Conservation (phyloP, 92 coral and sea anemone species). For the Porites lobata region DNA sequence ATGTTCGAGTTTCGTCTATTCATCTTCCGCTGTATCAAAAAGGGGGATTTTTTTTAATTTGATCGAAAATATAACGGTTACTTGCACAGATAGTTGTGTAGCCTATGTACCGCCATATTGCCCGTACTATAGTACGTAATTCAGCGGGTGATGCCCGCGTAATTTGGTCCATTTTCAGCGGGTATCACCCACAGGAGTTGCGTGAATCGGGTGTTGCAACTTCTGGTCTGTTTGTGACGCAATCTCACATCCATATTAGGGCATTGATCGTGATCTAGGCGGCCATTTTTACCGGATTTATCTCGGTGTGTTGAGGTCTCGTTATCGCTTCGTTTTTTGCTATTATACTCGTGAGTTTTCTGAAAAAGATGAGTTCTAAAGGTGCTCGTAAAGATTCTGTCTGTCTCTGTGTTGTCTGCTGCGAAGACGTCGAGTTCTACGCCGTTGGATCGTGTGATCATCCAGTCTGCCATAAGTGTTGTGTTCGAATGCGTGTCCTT, state of each 20-base stretch:
- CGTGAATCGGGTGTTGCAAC: too few species aligned
- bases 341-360: background rate
- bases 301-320: background rate
- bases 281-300: conserved; percentile 9
- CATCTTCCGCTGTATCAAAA: too few species aligned
- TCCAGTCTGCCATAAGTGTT: conserved; percentile 91
- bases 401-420: conserved; percentile 90
- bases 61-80: too few species aligned
- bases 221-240: conserved; percentile 68
- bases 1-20: too few species aligned
- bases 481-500: conserved; percentile 91
- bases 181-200: too few species aligned
- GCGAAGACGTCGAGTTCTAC: conserved; percentile 89
- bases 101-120: too few species aligned
- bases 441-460: conserved; percentile 97
- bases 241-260: conserved; percentile 26
- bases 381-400: conserved; percentile 76
- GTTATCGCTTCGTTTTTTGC: conserved; percentile 5
- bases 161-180: too few species aligned
- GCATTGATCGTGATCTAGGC: conserved; percentile 28
- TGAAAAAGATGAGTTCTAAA: conserved; percentile 58
- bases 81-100: too few species aligned
- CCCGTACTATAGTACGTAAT: too few species aligned
- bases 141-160: too few species aligned
- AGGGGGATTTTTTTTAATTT: too few species aligned